Base-by-base conservation (phyloP, 1,140 invertebrate species). In the Microplitis mediator region DNA sequence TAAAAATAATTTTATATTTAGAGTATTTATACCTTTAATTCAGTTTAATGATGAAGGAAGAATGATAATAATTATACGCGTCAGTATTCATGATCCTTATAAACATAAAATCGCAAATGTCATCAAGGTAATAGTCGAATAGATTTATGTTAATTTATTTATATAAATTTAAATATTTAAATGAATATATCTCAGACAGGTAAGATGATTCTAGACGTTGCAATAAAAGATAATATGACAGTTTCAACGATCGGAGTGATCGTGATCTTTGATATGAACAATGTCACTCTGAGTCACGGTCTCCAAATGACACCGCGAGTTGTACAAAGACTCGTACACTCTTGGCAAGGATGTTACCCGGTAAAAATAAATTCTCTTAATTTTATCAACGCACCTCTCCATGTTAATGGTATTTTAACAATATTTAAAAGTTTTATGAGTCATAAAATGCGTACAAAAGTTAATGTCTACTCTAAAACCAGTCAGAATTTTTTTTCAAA, bases 371-470 rank as follows among this genome's bases (percentile, higher is more conserved):
- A 91, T 76, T 86, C 90, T 1, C 81, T 94, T 32, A 90, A 94
- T 75, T 94, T 93, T 78, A 86, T 94, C 1, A 93, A 94, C 81
- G 88, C 91, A 2, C 93, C 92, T 0, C 76, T 80, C 1, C 89
- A 93, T 75, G 88, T 94, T 13, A 92, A 93, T 77, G 84, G 91
- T 4, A 84, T 94, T 4, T 83, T 94, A 31, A 90, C 90, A 62
- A 88, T 94, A 8, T 91, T 94, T 69, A 90, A 90, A 81, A 88
- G 80, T 70, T 94, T 95, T 76, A 91, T 95, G 91, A 90, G 88
- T 31, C 86, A 90, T 54, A 94, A 95, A 76, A 81, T 93, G 73
- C 88, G 86, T 60, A 81, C 85, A 1, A 87, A 91, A 65, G 85
- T 92, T 3, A 79, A 87, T 66, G 83, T 92, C 0, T 89, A 90